Evolutionary conservation across 2,797 vertebrate genomes (phyloP).

Genomic region (Diglossa cyanea): DNA sequence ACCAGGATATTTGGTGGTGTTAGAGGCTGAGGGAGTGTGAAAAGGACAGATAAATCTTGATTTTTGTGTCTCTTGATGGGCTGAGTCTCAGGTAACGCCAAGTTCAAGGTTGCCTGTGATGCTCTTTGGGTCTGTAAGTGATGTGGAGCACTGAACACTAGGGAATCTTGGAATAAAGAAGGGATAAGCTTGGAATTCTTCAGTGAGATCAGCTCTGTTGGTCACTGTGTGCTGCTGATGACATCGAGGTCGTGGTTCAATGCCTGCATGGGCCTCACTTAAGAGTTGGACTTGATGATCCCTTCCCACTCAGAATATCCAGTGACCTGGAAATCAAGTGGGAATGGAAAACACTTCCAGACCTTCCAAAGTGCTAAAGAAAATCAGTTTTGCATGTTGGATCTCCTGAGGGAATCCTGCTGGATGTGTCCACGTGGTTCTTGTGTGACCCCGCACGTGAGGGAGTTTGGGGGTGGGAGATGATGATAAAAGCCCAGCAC

Average conservation of each 20-base stretch:
- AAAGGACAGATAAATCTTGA: neutral
- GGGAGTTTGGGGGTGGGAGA: neutral
- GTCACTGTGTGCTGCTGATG: neutral
- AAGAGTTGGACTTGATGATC: rapidly evolving
- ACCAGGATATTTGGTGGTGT: neutral
- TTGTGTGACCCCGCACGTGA: neutral
- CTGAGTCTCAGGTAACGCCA: rapidly evolving
- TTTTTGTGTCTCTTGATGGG: neutral
- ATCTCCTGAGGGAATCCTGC: neutral
- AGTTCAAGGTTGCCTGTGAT: neutral
- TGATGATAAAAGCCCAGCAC: neutral
- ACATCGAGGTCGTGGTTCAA: rapidly evolving
- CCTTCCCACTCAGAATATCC: neutral
- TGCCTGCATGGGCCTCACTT: neutral
- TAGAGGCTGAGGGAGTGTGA: neutral
- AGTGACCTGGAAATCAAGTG: neutral
- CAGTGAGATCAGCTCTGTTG: neutral
- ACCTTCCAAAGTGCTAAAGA: rapidly evolving
- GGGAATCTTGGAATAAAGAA: neutral
- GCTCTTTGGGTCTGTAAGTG: neutral
- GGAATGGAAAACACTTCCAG: neutral
- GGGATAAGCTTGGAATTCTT: neutral
- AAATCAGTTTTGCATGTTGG: neutral
- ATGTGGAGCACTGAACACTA: neutral
- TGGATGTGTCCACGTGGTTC: neutral